phyloP scores from a whole-genome alignment of 2,113 vertebrate species.

The Cochlearius cochlearius region DNA sequence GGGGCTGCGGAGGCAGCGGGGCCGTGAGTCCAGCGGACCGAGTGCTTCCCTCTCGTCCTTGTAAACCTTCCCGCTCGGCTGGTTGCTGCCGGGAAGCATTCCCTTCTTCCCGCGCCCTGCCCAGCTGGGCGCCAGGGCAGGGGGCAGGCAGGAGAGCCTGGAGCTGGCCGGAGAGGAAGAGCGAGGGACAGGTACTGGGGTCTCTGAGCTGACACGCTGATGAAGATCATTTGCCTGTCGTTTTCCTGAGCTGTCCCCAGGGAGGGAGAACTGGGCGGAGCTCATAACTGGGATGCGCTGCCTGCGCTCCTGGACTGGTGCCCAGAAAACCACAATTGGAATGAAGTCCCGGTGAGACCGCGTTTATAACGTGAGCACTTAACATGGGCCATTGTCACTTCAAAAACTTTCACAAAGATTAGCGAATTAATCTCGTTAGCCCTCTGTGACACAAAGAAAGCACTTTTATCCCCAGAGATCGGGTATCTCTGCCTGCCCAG shows the following conservation, averaged over 20 bases:
- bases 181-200: not conserved
- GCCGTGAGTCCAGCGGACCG: rapidly evolving
- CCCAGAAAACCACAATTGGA: not conserved
- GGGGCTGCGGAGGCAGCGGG: rapidly evolving
- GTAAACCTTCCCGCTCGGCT: too few relatives aligned
- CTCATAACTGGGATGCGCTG: not conserved
- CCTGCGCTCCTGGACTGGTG: not conserved
- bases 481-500: not conserved
- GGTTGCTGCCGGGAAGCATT: too few relatives aligned
- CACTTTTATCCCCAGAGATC: not conserved
- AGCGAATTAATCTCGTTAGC: not conserved
- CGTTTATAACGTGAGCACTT: not conserved
- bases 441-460: not conserved
- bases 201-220: not conserved
- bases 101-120: too few relatives aligned
- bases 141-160: not conserved
- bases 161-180: not conserved
- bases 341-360: not conserved
- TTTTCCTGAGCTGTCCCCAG: not conserved
- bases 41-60: not conserved
- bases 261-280: not conserved
- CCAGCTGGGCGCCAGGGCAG: not conserved
- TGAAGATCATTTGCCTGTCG: not conserved
- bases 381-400: not conserved
- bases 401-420: not conserved